Percentiles rank a stretch among this genome's conserved stretches.
Evolutionary conservation across 2,797 vertebrate species (phyloP).

Genomic region (Sternarchorhynchus goeldii): DNA sequence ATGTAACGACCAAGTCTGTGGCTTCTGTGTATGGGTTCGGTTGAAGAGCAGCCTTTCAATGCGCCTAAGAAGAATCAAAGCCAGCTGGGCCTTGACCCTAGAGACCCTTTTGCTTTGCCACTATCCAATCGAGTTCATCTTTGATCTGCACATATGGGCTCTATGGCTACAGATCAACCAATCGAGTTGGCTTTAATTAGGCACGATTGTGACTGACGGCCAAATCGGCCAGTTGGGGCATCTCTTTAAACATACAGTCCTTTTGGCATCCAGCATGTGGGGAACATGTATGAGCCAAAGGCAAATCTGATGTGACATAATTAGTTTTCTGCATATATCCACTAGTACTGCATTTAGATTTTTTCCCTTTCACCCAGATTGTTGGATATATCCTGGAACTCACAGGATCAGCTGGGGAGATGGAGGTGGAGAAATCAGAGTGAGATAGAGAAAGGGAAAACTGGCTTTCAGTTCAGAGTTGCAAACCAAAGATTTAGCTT

Average conservation of each 20-base stretch:
- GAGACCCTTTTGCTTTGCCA: conserved; percentile 19
- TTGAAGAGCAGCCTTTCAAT: conserved; percentile 11
- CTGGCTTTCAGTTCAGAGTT: conserved; percentile 22
- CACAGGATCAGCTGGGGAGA: conserved; percentile 56
- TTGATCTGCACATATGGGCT: conserved; percentile 56
- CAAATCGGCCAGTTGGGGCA: conserved; percentile 23
- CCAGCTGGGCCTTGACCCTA: conserved; percentile 33
- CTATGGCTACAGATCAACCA: conserved; percentile 29
- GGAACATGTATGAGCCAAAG: conserved; percentile 52
- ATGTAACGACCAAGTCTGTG: neutral
- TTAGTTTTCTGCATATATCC: conserved; percentile 64
- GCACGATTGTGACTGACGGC: conserved; percentile 29
- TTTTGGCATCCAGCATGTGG: conserved; percentile 26
- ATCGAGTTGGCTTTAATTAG: conserved; percentile 39
- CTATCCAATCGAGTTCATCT: conserved; percentile 41
- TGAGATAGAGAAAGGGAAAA: conserved; percentile 50
- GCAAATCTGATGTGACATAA: conserved; percentile 68
- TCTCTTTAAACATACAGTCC: conserved; percentile 15
- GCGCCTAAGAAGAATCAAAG: neutral
- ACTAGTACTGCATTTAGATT: conserved; percentile 56
- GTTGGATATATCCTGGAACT: conserved; percentile 69
- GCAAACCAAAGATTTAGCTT: conserved; percentile 48
- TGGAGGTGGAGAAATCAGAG: conserved; percentile 67
- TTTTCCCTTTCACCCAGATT: conserved; percentile 66
- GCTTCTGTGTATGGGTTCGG: neutral